Base-by-base conservation (phyloP, 2,113 vertebrate genomes). In the Motacilla alba region DNA sequence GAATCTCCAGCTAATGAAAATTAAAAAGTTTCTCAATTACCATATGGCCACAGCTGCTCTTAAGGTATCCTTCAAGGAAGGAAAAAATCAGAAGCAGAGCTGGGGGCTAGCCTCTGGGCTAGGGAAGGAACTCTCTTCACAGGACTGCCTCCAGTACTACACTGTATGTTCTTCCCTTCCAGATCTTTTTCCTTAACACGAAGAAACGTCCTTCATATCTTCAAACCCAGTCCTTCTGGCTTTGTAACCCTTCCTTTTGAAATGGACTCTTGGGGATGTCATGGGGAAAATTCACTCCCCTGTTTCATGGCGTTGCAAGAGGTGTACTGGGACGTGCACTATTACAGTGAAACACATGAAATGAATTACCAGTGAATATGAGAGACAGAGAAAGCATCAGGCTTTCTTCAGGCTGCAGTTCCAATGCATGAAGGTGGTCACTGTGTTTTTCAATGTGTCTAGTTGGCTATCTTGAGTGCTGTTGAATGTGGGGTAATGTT, bases 251-350 rank as follows among this genome's bases (percentile, higher is more conserved):
- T 73, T 75, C 20, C 16, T 69, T 93, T 80, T 87, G 67, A 80
- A 87, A 39, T 15, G 5, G 47, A 33, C 6, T 44, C 21, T 79
- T 69, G 46, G n/a, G 21, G 5, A 10, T 77, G n/a, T 41, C 23
- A 19, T 1, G 8, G 53, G 53, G n/a, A 75, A 89, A 37, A 7
- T 46, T 68, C 7, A 4, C 47, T 75, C 18, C 18, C 24, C 15
- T 39, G 9, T 64, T 87, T 47, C 28, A 52, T 0, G 3, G 46
- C 13, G 11, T 59, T 72, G 18, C 31, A 33, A 15, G 49, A 41
- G 27, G 8, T 30, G 15, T 44, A 4, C 44, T 73, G 63, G 72
- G 59, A 47, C 0, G 0, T 7, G 8, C 3, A 1, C 13, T 27
- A 1, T 43, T 23, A n/a, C 20, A 22, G 31, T 8, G 23, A 89